A percentile compares a stretch with the other conserved stretches of the same genome.
phyloP scores from a whole-genome alignment of 2,888 invertebrate species.

The Kryphioiulus occultus region DNA sequence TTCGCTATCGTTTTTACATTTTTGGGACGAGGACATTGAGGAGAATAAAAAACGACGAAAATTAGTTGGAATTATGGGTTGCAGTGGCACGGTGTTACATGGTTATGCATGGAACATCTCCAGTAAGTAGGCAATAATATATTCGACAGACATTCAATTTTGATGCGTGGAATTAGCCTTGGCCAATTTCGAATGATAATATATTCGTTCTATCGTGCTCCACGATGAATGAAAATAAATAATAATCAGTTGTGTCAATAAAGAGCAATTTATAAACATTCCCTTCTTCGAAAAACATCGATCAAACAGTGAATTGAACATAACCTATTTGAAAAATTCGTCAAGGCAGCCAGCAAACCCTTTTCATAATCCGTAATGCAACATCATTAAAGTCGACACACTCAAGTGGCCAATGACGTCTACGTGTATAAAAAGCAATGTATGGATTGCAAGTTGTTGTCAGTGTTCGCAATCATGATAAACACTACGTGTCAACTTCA shows the following conservation, averaged over 20 bases:
- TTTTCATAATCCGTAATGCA: background rate
- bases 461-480: too few relatives aligned
- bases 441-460: too few relatives aligned
- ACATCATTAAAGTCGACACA: background rate
- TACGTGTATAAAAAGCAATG: too few relatives aligned
- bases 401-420: too few relatives aligned
- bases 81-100: background rate
- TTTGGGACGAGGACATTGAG: slow-evolving; percentile 3
- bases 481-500: too few relatives aligned
- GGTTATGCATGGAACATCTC: background rate
- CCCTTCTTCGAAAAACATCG: background rate
- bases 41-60: background rate
- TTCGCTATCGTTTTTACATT: background rate
- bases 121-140: background rate
- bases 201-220: background rate
- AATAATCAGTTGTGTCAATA: background rate
- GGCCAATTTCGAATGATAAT: slow-evolving; percentile 15
- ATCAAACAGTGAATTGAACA: background rate
- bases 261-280: background rate
- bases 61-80: background rate
- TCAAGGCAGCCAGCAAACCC: background rate
- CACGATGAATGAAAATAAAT: background rate
- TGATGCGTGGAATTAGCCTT: background rate
- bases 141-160: background rate
- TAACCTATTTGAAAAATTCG: background rate